Percentiles rank a stretch among this genome's conserved stretches.
These are phyloP conservation scores for Strongylocentrotus purpuratus DNA, from an alignment of 35 echinoderm and acorn worm species.

Conservation along the genomic window DNA sequence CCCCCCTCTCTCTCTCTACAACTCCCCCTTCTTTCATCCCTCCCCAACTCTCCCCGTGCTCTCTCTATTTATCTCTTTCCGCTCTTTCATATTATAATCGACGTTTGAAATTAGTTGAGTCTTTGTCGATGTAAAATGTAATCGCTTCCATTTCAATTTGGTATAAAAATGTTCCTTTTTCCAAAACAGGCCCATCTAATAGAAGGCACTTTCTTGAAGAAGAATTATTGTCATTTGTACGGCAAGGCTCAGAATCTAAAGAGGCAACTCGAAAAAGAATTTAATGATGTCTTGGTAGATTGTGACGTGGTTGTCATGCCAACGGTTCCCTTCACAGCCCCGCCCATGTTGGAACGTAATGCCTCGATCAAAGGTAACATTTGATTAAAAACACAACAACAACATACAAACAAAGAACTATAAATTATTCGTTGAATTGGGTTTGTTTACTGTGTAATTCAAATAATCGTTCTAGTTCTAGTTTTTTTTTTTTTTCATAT, in stretches of 20 bases:
- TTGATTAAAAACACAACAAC: not conserved
- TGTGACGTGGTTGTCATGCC: constrained; percentile 80
- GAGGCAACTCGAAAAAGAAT: constrained; percentile 47
- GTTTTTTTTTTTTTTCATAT: no score
- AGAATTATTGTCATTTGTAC: constrained; percentile 61
- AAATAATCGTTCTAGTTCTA: no score
- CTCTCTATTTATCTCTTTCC: no score
- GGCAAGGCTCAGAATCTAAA: constrained; percentile 84
- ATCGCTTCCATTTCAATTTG: no score
- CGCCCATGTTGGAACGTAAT: constrained; percentile 5
- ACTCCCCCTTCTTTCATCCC: not conserved
- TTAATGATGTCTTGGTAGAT: constrained; percentile 53
- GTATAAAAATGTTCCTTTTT: no score
- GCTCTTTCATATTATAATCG: no score
- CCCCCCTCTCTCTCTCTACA: not conserved
- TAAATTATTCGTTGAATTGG: no score
- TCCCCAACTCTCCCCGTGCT: no score
- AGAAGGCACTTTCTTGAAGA: not conserved
- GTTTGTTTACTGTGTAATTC: no score
- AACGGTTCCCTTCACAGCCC: constrained; percentile 70
- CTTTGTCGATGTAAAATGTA: no score
- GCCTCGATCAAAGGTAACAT: not conserved
- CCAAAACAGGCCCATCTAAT: not conserved
- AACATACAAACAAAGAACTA: no score
- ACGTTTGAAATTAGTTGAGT: no score